Evolutionary conservation across 2,888 invertebrate species (phyloP), one percentile per base, ranked within the genome.

Genomic region (Arge pagana): DNA sequence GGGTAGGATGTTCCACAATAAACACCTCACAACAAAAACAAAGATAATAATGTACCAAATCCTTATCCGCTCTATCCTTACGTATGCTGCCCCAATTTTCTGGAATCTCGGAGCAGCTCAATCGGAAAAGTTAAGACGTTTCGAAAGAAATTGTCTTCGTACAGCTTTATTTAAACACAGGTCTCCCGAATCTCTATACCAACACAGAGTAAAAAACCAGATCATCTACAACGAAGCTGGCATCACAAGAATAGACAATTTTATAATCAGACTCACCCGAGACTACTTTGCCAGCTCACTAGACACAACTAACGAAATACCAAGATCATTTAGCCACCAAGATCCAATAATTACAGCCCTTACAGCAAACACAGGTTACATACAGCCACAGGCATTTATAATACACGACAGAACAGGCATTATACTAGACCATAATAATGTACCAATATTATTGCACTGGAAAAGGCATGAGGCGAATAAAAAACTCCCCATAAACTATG

Each of bases 341-440:
- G n/a, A n/a, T n/a, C n/a, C n/a, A n/a, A n/a, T n/a, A n/a, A n/a
- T n/a, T n/a, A n/a, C n/a, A n/a, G n/a, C n/a, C n/a, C n/a, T n/a
- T n/a, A 19, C n/a, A 48, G 18, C 11, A 48, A 39, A 13, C 18
- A 41, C 28, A 35, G 30, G 21, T 26, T 18, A n/a, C n/a, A 23
- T 41, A n/a, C n/a, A 40, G 36, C 40, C n/a, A 16, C 19, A 48
- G 39, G 11, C 43, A 31, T 8, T 11, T 35, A 33, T 15, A 8
- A 35, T 35, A 35, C 21, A 31, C 48, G 37, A 36, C 35, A 16
- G 23, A 24, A 48, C 35, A 35, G 33, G 31, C 31, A 8, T 18
- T 18, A 40, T 8, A n/a, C 18, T 49, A 16, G 26, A 31, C n/a
- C 13, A 23, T 21, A 11, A 8, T 6, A 23, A 13, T 11, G 26